Evolutionary conservation across 1,140 invertebrate species (phyloP).

Genomic region (Lepidotrigona ventralis): DNA sequence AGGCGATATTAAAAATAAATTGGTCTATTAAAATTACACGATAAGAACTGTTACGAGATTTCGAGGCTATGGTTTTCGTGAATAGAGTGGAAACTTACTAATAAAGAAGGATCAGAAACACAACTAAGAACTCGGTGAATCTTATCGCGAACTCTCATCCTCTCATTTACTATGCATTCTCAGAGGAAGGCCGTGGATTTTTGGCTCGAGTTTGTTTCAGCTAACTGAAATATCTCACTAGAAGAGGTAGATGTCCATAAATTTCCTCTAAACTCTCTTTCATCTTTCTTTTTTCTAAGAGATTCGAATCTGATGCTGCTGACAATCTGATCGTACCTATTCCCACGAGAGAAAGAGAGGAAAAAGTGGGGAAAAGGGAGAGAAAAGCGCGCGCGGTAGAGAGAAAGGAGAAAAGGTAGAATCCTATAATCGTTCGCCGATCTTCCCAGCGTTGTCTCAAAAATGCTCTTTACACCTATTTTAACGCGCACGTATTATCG

Average conservation of each 20-base stretch:
- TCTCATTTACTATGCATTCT: constrained; percentile 63
- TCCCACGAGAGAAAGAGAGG: not conserved
- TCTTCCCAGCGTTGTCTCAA: constrained; percentile 38
- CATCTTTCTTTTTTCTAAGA: not conserved
- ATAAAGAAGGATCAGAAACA: constrained; percentile 35
- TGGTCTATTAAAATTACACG: not conserved
- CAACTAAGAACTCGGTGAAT: constrained; percentile 23
- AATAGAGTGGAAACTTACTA: constrained; percentile 1
- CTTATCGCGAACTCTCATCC: constrained; percentile 34
- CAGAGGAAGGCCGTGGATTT: constrained; percentile 23
- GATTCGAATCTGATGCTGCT: constrained; percentile 18
- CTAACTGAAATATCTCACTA: constrained; percentile 40
- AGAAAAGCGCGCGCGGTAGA: not conserved
- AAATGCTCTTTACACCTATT: constrained; percentile 65
- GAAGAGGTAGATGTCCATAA: constrained; percentile 45
- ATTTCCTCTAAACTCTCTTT: constrained; percentile 42
- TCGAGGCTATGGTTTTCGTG: constrained; percentile 16
- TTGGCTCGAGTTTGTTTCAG: not conserved
- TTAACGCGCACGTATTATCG: constrained; percentile 62
- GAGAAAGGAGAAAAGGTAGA: constrained; percentile 4
- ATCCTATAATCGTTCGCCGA: constrained; percentile 41
- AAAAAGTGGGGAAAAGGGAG: not conserved
- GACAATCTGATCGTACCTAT: constrained; percentile 55
- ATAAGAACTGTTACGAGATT: constrained; percentile 15
- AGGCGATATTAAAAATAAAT: not conserved